These are phyloP conservation scores for Gambusia affinis DNA, from an alignment of 2,113 vertebrate species.

Conservation along the genomic window DNA sequence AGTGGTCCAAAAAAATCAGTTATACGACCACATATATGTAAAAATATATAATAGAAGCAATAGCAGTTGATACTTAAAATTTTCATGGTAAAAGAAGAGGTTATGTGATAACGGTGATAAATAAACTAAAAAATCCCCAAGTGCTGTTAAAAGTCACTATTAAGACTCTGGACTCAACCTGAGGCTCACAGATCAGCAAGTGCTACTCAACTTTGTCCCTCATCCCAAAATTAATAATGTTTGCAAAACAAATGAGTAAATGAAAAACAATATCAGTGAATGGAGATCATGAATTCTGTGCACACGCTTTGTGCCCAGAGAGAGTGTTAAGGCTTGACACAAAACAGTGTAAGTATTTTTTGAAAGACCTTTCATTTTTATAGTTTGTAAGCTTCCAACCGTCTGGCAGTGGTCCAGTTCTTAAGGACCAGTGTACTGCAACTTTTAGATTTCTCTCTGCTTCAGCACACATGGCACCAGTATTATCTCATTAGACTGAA, in stretches of 20 bases:
- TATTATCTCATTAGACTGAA: no score
- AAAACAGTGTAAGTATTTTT: neutral
- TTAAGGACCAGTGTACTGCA: no score
- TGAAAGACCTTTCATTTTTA: neutral
- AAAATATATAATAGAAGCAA: neutral
- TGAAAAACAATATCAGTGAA: neutral
- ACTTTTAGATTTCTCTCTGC: no score
- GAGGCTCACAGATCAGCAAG: no score
- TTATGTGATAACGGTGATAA: no score
- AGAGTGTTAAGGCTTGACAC: neutral
- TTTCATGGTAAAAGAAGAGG: no score
- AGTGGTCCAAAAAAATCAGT: neutral
- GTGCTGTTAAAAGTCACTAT: neutral
- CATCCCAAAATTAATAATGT: neutral
- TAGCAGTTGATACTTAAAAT: no score
- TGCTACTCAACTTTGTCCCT: neutral
- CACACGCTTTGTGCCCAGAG: neutral
- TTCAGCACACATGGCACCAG: no score
- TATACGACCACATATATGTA: neutral
- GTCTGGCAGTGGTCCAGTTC: no score
- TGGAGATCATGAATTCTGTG: neutral
- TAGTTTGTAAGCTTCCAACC: no score
- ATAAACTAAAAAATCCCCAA: no score
- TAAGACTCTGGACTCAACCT: no score
- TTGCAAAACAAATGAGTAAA: neutral